These are phyloP conservation scores for Megalopta genalis DNA, from an alignment of 1,140 invertebrate species.

Conservation along the genomic window DNA sequence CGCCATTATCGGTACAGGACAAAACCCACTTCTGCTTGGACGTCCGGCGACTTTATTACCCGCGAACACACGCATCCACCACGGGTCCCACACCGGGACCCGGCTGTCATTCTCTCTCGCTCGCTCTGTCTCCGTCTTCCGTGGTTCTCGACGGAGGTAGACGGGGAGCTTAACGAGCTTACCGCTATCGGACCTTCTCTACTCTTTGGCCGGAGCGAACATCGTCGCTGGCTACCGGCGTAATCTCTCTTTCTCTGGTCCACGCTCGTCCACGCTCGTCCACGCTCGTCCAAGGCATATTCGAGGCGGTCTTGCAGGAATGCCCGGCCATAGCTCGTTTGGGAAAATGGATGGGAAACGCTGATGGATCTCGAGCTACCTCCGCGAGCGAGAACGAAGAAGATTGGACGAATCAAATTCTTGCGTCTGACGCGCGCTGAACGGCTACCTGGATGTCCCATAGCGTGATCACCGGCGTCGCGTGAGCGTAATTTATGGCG, in stretches of 20 bases:
- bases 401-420: too few relatives aligned
- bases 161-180: conserved; percentile 58
- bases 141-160: too few relatives aligned
- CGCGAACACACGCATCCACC: conserved; percentile 71
- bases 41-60: conserved; percentile 76
- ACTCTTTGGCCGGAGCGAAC: conserved; percentile 15
- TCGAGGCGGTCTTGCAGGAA: background rate
- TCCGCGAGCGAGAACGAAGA: background rate
- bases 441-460: too few relatives aligned
- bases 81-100: conserved; percentile 67
- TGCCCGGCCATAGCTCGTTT: background rate
- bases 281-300: background rate
- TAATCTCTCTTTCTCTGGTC: background rate
- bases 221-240: conserved; percentile 15
- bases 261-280: too few relatives aligned
- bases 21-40: conserved; percentile 72
- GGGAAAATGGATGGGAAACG: conserved; percentile 3
- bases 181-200: conserved; percentile 35
- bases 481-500: too few relatives aligned
- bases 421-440: too few relatives aligned
- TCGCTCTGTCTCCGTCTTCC: background rate
- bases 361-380: too few relatives aligned
- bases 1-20: conserved; percentile 78
- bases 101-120: conserved; percentile 36
- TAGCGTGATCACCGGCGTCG: too few relatives aligned